These are phyloP conservation scores for Orthochromis indermauri DNA, from an alignment of 2,113 vertebrate species.

Conservation along the genomic window DNA sequence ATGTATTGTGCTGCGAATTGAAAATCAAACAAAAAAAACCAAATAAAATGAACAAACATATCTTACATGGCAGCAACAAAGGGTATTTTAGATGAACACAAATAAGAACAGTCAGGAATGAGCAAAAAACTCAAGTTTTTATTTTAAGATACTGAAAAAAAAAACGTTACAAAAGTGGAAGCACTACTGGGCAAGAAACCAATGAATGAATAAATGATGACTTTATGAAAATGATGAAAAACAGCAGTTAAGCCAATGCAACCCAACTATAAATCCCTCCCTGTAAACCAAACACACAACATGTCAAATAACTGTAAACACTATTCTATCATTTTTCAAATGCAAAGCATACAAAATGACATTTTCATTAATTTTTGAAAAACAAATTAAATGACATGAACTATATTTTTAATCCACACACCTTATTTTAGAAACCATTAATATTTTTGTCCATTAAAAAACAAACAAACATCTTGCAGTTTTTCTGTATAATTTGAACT, in stretches of 20 bases:
- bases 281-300: neutral
- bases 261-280: neutral
- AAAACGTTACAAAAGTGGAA: neutral
- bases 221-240: neutral
- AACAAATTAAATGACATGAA: neutral
- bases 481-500: neutral
- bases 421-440: neutral
- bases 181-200: neutral
- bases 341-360: neutral
- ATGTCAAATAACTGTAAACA: neutral
- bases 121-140: constrained; percentile 24
- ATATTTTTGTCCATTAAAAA: neutral
- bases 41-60: neutral
- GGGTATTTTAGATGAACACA: neutral
- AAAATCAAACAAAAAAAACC: neutral
- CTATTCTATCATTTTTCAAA: neutral
- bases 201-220: neutral
- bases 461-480: neutral
- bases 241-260: neutral
- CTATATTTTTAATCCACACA: neutral
- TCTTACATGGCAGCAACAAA: neutral
- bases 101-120: neutral
- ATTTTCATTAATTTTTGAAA: neutral
- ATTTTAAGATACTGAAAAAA: constrained; percentile 18
- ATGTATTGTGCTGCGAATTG: neutral